Conservation (phyloP, 2,888 invertebrate genomes). For the Merodon equestris region DNA sequence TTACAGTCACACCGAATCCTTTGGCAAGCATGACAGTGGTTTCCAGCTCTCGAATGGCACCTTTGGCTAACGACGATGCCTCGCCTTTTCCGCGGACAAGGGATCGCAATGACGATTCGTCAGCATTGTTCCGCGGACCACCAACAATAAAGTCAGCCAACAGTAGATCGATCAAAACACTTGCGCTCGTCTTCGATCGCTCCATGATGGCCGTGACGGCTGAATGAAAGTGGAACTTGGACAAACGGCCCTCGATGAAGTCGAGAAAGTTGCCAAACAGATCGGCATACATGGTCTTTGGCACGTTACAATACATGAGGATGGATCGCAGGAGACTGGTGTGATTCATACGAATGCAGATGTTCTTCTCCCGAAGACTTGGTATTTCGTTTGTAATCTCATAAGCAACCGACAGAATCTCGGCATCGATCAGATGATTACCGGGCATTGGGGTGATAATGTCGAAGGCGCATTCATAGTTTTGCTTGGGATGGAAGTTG, state of each 20-base stretch:
- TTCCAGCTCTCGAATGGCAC: conserved; percentile 88
- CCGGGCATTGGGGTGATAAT: conserved; percentile 89
- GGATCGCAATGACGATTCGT: conserved; percentile 78
- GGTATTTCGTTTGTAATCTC: conserved; percentile 87
- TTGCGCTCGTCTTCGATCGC: conserved; percentile 77
- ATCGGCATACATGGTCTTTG: conserved; percentile 82
- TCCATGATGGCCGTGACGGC: conserved; percentile 84
- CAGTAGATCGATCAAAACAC: conserved; percentile 75
- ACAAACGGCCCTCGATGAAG: conserved; percentile 81
- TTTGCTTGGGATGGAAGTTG: conserved; percentile 93
- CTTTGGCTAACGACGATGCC: conserved; percentile 83
- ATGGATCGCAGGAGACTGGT: conserved; percentile 87
- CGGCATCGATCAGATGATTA: conserved; percentile 90
- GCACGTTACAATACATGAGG: conserved; percentile 89
- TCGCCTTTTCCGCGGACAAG: conserved; percentile 86
- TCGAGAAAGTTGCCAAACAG: conserved; percentile 76
- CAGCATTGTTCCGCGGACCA: conserved; percentile 74
- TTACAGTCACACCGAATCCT: conserved; percentile 87
- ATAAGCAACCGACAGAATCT: conserved; percentile 88
- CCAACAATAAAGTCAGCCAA: conserved; percentile 75
- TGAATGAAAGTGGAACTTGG: conserved; percentile 86
- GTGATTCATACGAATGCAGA: conserved; percentile 88
- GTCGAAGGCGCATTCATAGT: conserved; percentile 95
- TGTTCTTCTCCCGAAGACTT: conserved; percentile 82
- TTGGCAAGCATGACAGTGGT: conserved; percentile 85